Evolutionary conservation across 2,888 invertebrate genomes (phyloP).

Genomic region (Cheilosia impressa): DNA sequence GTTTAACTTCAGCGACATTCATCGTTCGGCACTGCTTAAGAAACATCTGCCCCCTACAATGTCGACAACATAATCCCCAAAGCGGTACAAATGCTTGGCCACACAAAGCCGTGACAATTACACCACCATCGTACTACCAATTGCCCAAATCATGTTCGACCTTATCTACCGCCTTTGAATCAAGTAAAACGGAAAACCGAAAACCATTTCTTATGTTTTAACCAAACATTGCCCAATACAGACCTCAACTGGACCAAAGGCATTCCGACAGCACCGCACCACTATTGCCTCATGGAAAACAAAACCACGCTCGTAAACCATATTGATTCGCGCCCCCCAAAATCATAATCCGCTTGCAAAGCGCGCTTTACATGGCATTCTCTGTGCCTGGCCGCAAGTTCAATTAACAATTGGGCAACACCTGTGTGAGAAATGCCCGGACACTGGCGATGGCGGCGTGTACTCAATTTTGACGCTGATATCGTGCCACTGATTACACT

Average conservation of each 20-base stretch:
- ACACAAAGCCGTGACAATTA: constrained; percentile 39
- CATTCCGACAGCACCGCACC: constrained; percentile 20
- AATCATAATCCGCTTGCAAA: constrained; percentile 40
- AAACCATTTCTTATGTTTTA: constrained; percentile 16
- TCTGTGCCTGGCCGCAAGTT: constrained; percentile 25
- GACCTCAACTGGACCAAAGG: constrained; percentile 41
- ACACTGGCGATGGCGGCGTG: constrained; percentile 11
- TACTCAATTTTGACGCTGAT: constrained; percentile 51
- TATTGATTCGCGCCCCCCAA: constrained; percentile 49
- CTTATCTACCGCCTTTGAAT: constrained; percentile 32
- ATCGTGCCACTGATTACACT: constrained; percentile 62
- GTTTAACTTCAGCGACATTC: neutral
- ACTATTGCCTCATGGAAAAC: constrained; percentile 10
- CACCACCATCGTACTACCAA: constrained; percentile 9
- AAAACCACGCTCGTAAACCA: constrained; percentile 29
- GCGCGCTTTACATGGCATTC: constrained; percentile 3
- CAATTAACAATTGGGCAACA: constrained; percentile 64
- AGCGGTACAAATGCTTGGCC: constrained; percentile 14
- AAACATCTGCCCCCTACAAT: neutral
- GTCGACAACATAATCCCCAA: constrained; percentile 1
- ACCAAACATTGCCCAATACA: constrained; percentile 43
- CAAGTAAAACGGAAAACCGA: constrained; percentile 7
- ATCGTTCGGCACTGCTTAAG: neutral
- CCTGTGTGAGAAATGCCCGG: constrained; percentile 56
- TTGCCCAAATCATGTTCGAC: constrained; percentile 29